These are phyloP conservation scores for Tolmerus cingulatus DNA, from an alignment of 2,888 invertebrate species.

Conservation along the genomic window DNA sequence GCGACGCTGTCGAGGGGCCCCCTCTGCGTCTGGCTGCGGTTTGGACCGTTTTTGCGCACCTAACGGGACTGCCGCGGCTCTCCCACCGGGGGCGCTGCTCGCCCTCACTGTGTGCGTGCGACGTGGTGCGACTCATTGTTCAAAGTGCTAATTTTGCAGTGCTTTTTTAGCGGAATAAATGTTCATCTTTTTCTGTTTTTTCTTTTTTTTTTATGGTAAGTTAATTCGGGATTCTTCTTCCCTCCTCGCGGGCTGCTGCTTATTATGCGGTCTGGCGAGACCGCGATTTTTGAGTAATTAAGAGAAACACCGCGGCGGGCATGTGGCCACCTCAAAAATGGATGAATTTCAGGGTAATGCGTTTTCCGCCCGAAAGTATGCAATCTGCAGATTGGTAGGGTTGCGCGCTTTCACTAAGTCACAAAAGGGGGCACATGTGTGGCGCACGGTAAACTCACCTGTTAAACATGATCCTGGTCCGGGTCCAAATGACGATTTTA, in stretches of 20 bases:
- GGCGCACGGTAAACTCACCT: conserved; percentile 52
- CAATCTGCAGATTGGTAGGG: conserved; percentile 23
- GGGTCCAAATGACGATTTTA: conserved; percentile 59
- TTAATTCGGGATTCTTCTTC: conserved; percentile 21
- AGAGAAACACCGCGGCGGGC: background rate
- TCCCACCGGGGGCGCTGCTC: background rate
- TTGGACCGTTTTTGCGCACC: background rate
- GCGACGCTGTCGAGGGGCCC: background rate
- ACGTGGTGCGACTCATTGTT: conserved; percentile 7
- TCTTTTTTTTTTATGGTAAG: conserved; percentile 24
- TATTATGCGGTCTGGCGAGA: background rate
- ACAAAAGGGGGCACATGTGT: background rate
- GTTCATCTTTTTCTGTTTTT: conserved; percentile 38
- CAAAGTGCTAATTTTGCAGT: conserved; percentile 41
- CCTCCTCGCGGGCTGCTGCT: background rate
- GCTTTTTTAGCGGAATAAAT: conserved; percentile 37
- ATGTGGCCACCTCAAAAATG: background rate
- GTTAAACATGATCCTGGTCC: conserved; percentile 56
- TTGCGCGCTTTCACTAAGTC: background rate
- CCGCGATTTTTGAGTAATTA: conserved; percentile 6
- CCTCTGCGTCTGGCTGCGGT: conserved; percentile 27
- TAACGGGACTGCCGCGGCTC: background rate
- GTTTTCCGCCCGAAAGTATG: conserved; percentile 41
- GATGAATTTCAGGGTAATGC: background rate
- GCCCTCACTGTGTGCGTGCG: background rate